phyloP scores from a whole-genome alignment of 2,797 vertebrate genomes.

The Serranus cabrilla region DNA sequence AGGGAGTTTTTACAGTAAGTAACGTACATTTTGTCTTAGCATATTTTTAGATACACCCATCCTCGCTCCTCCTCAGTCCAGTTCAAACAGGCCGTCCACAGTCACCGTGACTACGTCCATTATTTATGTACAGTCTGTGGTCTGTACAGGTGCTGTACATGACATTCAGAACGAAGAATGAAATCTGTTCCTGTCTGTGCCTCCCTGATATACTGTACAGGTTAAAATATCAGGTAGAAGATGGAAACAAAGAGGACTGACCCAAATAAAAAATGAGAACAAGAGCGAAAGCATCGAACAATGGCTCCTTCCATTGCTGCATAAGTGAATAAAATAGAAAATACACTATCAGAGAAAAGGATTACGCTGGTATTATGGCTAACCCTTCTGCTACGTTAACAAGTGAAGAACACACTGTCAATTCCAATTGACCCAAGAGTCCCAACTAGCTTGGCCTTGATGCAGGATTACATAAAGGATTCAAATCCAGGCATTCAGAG shows the following conservation, averaged over 20 bases:
- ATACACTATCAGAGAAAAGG: conserved; percentile 39
- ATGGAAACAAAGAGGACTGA: neutral
- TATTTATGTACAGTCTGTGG: no score
- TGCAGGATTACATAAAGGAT: conserved; percentile 73
- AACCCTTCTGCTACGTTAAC: conserved; percentile 45
- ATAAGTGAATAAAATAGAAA: conserved; percentile 29
- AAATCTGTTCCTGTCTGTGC: neutral
- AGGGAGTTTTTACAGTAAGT: no score
- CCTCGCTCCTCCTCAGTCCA: no score
- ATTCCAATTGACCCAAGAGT: conserved; percentile 54
- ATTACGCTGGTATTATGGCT: conserved; percentile 42
- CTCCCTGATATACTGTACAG: neutral
- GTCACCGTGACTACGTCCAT: no score
- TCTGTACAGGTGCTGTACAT: no score
- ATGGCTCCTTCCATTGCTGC: neutral
- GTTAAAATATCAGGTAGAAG: neutral
- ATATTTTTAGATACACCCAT: no score
- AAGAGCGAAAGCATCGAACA: neutral
- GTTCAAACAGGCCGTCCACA: no score
- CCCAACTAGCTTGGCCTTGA: conserved; percentile 55
- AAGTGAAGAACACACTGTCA: conserved; percentile 55
- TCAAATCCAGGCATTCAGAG: conserved; percentile 67
- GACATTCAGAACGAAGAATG: no score
- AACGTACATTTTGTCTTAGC: no score
- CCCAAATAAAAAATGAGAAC: conserved; percentile 7